These are phyloP conservation scores for Vesta saturnalis DNA, from an alignment of 2,888 invertebrate genomes.

Conservation along the genomic window DNA sequence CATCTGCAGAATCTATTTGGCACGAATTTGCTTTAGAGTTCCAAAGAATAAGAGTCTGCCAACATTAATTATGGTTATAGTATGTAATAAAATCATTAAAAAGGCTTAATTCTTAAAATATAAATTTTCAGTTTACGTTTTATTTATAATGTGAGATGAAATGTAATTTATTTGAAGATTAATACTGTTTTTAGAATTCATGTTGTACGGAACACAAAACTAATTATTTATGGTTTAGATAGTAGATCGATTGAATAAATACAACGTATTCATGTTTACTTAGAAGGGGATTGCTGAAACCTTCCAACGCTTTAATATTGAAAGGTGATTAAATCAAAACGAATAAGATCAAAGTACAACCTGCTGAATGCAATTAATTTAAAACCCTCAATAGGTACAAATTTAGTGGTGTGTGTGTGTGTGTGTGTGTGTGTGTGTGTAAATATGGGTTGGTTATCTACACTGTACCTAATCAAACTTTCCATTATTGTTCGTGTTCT, in stretches of 20 bases:
- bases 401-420: no score
- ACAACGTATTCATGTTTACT: background rate
- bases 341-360: background rate
- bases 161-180: no score
- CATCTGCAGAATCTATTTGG: slow-evolving; percentile 7
- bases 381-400: background rate
- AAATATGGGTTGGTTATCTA: slow-evolving; percentile 6
- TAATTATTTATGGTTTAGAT: slow-evolving; percentile 7
- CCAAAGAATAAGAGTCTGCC: background rate
- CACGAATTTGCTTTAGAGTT: background rate
- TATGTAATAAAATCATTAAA: slow-evolving; percentile 2
- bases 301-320: background rate
- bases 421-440: background rate
- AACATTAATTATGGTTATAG: background rate
- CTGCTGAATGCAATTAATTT: no score
- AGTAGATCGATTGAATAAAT: slow-evolving; percentile 6
- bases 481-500: background rate
- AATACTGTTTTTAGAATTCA: no score
- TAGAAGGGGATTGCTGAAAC: no score
- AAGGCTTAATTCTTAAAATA: no score
- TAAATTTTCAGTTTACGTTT: no score
- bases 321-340: slow-evolving; percentile 2
- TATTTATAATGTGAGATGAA: no score
- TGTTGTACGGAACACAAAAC: background rate
- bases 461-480: background rate